Percentiles rank a stretch among this genome's conserved stretches.
These are phyloP conservation scores for Acanthiza pusilla DNA, from an alignment of 2,797 vertebrate species.

Conservation along the genomic window DNA sequence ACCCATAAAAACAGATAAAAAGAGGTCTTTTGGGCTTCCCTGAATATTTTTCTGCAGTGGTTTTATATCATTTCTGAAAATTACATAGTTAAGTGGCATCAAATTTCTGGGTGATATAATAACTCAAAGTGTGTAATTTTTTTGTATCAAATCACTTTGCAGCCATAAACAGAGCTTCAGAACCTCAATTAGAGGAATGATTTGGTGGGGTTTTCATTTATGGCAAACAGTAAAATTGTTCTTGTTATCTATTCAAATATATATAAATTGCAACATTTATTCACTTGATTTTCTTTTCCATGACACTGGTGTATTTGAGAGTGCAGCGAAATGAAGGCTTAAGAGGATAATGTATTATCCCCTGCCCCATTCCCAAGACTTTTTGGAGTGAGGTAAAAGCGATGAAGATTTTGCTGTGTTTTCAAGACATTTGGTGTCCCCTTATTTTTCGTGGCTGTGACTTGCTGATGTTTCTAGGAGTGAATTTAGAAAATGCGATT, in stretches of 20 bases:
- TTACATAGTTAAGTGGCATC: constrained; percentile 67
- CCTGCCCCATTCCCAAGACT: background rate
- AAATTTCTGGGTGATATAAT: constrained; percentile 53
- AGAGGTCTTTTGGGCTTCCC: constrained; percentile 57
- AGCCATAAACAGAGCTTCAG: constrained; percentile 50
- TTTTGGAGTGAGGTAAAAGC: background rate
- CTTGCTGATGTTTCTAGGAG: background rate
- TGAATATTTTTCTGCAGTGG: constrained; percentile 47
- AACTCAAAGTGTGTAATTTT: constrained; percentile 29
- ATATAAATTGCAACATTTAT: constrained; percentile 34
- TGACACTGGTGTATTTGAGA: background rate
- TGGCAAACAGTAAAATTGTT: constrained; percentile 47
- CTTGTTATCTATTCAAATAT: constrained; percentile 57
- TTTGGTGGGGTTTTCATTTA: constrained; percentile 27
- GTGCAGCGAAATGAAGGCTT: background rate
- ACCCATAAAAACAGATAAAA: constrained; percentile 54
- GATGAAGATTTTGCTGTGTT: background rate
- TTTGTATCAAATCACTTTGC: constrained; percentile 42
- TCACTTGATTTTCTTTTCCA: constrained; percentile 40
- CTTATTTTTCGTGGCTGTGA: background rate
- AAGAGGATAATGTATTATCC: background rate
- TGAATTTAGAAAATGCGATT: background rate
- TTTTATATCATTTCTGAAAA: constrained; percentile 62
- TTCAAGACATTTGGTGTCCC: background rate
- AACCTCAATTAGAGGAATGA: constrained; percentile 32